A percentile compares a stretch with the other conserved stretches of the same genome.
Conservation (phyloP, 2,888 invertebrate genomes). For the Bugulina stolonifera region DNA sequence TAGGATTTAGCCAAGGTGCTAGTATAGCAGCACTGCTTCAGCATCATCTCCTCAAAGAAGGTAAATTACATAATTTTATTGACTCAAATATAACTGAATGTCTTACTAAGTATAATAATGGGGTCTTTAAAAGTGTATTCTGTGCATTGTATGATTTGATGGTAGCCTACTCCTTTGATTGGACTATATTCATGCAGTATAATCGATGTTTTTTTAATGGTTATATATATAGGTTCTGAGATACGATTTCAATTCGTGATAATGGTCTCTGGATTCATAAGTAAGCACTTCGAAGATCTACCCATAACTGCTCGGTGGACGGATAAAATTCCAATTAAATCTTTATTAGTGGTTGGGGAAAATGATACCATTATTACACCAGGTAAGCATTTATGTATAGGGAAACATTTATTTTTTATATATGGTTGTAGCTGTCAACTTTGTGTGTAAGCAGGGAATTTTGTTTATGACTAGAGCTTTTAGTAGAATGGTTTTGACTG, state of each 20-base stretch:
- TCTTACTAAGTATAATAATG: too few relatives aligned
- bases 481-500: too few relatives aligned
- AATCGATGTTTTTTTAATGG: too few relatives aligned
- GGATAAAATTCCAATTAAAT: not conserved
- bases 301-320: not conserved
- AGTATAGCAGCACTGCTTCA: conserved; percentile 58
- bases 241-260: not conserved
- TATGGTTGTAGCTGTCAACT: too few relatives aligned
- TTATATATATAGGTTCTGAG: too few relatives aligned
- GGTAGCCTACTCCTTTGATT: too few relatives aligned
- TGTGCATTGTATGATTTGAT: too few relatives aligned
- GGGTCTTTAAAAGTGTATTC: too few relatives aligned
- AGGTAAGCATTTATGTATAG: not conserved
- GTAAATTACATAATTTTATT: not conserved
- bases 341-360: not conserved
- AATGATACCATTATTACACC: not conserved
- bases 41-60: not conserved
- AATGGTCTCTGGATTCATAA: not conserved
- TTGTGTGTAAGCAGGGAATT: too few relatives aligned
- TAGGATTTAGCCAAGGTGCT: conserved; percentile 92
- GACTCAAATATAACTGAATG: not conserved
- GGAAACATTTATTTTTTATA: too few relatives aligned
- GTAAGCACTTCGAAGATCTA: not conserved
- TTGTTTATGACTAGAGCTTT: too few relatives aligned
- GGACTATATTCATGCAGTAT: too few relatives aligned